Conservation (phyloP, 1,140 invertebrate species). For the Nasonia vitripennis region DNA sequence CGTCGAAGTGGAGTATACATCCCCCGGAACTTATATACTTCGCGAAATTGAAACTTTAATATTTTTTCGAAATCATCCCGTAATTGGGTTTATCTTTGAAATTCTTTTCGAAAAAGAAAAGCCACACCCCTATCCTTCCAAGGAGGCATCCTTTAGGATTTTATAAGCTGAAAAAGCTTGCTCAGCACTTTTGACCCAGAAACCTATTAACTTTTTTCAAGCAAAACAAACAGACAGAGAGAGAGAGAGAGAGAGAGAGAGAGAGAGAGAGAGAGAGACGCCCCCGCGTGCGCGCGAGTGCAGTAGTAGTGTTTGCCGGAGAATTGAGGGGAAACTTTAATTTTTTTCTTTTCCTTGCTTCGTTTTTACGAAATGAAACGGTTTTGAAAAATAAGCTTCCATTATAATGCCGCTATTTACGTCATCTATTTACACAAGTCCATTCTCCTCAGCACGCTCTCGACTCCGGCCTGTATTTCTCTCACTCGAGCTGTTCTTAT, state of each 20-base stretch:
- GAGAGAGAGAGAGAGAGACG: no score
- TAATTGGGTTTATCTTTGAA: not conserved
- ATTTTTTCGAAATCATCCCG: no score
- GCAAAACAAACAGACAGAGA: not conserved
- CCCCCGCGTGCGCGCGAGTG: no score
- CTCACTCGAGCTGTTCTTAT: not conserved
- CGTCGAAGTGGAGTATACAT: no score
- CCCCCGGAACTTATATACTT: no score
- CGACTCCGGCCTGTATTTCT: not conserved
- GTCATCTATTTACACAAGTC: not conserved
- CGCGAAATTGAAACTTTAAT: no score
- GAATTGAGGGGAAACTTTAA: not conserved
- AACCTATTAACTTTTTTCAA: not conserved
- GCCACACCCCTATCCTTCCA: not conserved
- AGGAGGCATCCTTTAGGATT: not conserved
- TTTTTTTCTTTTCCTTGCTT: not conserved
- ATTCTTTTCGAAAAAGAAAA: not conserved
- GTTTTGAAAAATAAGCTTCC: not conserved
- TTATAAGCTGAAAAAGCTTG: not conserved
- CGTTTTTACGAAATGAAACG: not conserved
- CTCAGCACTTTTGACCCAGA: not conserved
- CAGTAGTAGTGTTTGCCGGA: not conserved
- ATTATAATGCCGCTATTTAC: not conserved
- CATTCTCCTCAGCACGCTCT: not conserved
- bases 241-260: not conserved